A percentile compares a stretch with the other conserved stretches of the same genome.
Evolutionary conservation across 2,888 invertebrate species (phyloP).

Genomic region (Drosophila sordidula): DNA sequence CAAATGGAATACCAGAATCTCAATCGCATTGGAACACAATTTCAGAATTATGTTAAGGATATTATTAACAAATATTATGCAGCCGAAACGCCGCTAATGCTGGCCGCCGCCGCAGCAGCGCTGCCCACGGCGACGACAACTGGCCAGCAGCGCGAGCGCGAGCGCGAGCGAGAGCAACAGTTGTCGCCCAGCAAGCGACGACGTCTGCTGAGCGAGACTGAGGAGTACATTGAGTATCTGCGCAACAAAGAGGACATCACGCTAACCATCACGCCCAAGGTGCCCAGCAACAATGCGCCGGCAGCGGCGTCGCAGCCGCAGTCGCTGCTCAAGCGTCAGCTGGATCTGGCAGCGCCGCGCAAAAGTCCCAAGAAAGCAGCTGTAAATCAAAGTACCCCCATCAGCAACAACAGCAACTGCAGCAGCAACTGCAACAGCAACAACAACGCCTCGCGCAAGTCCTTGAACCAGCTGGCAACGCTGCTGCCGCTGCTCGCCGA

Average conservation of each 20-base stretch:
- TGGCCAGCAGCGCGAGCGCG: constrained; percentile 54
- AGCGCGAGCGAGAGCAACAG: constrained; percentile 37
- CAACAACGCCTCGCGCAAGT: constrained; percentile 65
- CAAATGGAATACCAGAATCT: constrained; percentile 85
- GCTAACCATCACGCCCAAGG: constrained; percentile 83
- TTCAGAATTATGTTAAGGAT: constrained; percentile 85
- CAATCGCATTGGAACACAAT: constrained; percentile 84
- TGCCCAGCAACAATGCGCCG: constrained; percentile 16
- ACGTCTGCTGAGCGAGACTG: constrained; percentile 82
- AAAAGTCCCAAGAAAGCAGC: constrained; percentile 72
- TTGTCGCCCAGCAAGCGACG: constrained; percentile 63
- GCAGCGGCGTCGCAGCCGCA: constrained; percentile 29
- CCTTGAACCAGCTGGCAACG: constrained; percentile 79
- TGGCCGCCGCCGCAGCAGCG: constrained; percentile 74
- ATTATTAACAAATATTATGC: constrained; percentile 85
- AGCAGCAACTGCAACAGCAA: constrained; percentile 5
- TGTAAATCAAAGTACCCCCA: constrained; percentile 5
- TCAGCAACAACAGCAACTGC: not conserved
- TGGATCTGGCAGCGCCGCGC: constrained; percentile 70
- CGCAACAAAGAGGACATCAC: constrained; percentile 85
- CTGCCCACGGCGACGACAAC: constrained; percentile 73
- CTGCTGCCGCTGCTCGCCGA: constrained; percentile 79
- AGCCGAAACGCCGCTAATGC: constrained; percentile 82
- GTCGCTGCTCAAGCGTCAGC: constrained; percentile 75
- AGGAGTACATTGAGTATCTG: constrained; percentile 84